phyloP scores from a whole-genome alignment of 2,888 invertebrate species.

The Apantesis nais region DNA sequence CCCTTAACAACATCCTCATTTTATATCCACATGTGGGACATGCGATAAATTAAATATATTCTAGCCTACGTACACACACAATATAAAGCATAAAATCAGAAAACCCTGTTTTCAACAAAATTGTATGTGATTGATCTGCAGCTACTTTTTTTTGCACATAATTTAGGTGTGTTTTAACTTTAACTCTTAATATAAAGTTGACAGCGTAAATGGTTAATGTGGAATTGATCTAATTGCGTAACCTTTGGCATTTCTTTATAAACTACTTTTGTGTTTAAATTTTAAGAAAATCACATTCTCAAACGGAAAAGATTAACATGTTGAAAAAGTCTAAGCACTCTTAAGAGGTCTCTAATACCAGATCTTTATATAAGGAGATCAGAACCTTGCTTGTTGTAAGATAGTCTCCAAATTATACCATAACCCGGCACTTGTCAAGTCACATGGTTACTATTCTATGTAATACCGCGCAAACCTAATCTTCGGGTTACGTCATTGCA shows the following conservation, averaged over 20 bases:
- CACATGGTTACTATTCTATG: not conserved
- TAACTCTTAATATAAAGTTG: not conserved
- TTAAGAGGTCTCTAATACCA: not conserved
- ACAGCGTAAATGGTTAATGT: not conserved
- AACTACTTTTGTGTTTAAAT: not conserved
- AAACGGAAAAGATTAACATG: not conserved
- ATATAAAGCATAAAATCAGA: not conserved
- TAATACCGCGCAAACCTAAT: conserved; percentile 29
- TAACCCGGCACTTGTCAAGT: too few species aligned
- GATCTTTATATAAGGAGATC: not conserved
- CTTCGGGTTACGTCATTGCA: conserved; percentile 54
- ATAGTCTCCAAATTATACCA: not conserved
- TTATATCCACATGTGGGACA: too few species aligned
- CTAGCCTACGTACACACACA: too few species aligned
- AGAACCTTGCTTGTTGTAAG: not conserved
- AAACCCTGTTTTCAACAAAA: not conserved
- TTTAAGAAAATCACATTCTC: not conserved
- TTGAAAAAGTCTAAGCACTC: not conserved
- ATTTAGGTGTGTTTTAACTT: not conserved
- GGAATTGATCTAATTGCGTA: not conserved
- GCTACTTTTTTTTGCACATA: not conserved
- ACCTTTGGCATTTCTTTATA: not conserved
- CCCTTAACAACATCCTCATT: too few species aligned
- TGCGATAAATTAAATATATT: too few species aligned
- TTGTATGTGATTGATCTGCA: not conserved